These are phyloP conservation scores for Volucella bombylans DNA, from an alignment of 2,888 invertebrate species.

Conservation along the genomic window DNA sequence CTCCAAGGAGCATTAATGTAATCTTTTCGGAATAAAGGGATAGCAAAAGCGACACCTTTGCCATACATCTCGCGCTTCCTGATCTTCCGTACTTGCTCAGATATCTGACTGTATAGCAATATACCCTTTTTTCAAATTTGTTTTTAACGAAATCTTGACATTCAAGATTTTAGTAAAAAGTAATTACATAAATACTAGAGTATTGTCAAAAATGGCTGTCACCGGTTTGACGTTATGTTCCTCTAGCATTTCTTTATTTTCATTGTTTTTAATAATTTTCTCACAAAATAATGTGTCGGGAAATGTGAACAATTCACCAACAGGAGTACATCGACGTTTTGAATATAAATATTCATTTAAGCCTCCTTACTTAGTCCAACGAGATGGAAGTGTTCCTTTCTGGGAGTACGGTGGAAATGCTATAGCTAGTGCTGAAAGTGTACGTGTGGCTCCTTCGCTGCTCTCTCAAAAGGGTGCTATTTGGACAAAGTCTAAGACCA, in stretches of 20 bases:
- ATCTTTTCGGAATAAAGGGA: too few relatives aligned
- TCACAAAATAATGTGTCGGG: constrained; percentile 78
- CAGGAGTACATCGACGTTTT: constrained; percentile 87
- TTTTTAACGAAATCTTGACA: too few relatives aligned
- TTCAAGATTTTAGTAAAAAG: too few relatives aligned
- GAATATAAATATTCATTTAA: constrained; percentile 99
- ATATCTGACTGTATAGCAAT: too few relatives aligned
- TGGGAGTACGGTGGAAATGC: constrained; percentile 99
- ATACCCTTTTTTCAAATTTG: too few relatives aligned
- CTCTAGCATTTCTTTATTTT: constrained; percentile 76
- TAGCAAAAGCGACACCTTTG: too few relatives aligned
- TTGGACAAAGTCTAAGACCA: constrained; percentile 93
- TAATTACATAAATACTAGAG: too few relatives aligned
- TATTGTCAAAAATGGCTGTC: constrained; percentile 76
- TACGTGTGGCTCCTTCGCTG: constrained; percentile 96
- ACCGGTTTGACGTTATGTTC: constrained; percentile 77
- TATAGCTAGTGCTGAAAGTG: constrained; percentile 98
- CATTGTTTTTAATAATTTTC: constrained; percentile 79
- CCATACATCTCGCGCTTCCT: too few relatives aligned
- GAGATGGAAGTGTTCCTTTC: constrained; percentile 98
- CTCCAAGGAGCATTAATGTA: too few relatives aligned
- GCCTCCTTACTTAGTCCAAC: constrained; percentile 98
- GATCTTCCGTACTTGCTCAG: too few relatives aligned
- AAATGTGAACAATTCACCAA: constrained; percentile 77
- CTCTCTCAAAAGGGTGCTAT: constrained; percentile 98